Evolutionary conservation across 2,888 invertebrate species (phyloP).

Genomic region (Lasioglossum zephyrum): DNA sequence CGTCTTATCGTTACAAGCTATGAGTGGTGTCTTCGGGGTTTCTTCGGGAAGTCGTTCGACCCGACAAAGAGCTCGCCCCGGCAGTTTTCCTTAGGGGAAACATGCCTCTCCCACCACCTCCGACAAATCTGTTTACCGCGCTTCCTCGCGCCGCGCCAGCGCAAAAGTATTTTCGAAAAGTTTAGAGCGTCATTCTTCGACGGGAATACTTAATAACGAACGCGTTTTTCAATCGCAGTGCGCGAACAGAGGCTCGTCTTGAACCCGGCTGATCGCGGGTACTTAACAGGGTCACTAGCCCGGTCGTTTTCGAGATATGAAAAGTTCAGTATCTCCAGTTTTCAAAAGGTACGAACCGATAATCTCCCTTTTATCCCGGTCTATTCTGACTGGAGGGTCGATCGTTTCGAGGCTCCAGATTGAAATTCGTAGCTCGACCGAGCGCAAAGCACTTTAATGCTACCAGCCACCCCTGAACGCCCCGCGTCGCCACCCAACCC

Average conservation of each 20-base stretch:
- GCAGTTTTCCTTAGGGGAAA: background rate
- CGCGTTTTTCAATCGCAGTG: background rate
- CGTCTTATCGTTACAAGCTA: constrained; percentile 56
- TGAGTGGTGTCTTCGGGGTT: constrained; percentile 29
- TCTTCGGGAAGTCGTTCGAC: constrained; percentile 18
- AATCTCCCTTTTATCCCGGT: constrained; percentile 62
- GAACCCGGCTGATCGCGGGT: constrained; percentile 19
- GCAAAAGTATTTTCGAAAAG: background rate
- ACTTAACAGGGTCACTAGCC: constrained; percentile 43
- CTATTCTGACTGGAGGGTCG: constrained; percentile 59
- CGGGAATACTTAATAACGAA: background rate
- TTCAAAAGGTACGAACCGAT: constrained; percentile 59
- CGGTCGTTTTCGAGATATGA: constrained; percentile 49
- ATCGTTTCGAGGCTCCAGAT: constrained; percentile 63
- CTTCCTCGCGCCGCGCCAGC: background rate
- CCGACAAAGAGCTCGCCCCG: background rate
- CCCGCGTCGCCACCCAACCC: constrained; percentile 20
- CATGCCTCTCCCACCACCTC: background rate
- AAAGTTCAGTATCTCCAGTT: constrained; percentile 48
- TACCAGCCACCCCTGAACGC: constrained; percentile 22
- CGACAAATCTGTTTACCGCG: background rate
- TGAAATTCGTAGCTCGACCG: constrained; percentile 68
- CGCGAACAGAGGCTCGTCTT: constrained; percentile 13
- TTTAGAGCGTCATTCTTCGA: background rate
- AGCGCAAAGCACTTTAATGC: constrained; percentile 72